A percentile compares a stretch with the other conserved stretches of the same genome.
Conservation (phyloP, 2,888 invertebrate species). For the Adineta ricciae region DNA sequence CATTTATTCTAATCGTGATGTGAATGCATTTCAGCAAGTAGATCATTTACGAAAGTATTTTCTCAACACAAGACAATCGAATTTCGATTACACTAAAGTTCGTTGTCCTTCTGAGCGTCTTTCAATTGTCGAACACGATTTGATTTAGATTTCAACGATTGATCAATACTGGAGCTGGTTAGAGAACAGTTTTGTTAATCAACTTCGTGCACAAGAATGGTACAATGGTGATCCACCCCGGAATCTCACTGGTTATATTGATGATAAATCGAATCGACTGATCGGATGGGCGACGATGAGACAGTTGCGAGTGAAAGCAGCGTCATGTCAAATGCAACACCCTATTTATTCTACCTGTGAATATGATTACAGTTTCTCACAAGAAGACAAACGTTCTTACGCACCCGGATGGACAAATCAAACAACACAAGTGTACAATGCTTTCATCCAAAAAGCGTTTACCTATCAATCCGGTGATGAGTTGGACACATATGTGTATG, state of each 20-base stretch:
- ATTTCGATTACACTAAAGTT: background rate
- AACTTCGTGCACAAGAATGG: constrained; percentile 49
- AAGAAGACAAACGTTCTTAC: constrained; percentile 41
- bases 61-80: background rate
- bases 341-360: constrained; percentile 38
- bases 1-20: constrained; percentile 49
- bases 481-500: constrained; percentile 33
- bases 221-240: constrained; percentile 53
- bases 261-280: constrained; percentile 53
- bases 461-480: constrained; percentile 45
- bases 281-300: constrained; percentile 54
- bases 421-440: background rate
- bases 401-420: constrained; percentile 39
- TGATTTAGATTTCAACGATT: background rate
- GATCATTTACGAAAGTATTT: constrained; percentile 43
- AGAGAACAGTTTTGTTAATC: constrained; percentile 43
- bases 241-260: constrained; percentile 51
- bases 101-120: background rate
- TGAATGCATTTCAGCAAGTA: constrained; percentile 47
- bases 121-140: background rate
- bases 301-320: constrained; percentile 49
- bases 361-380: constrained; percentile 37
- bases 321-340: background rate
- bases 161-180: background rate
- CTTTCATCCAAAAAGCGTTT: background rate